Conservation (phyloP, 2,797 vertebrate genomes). For the Microctenopoma stevenorrisi region DNA sequence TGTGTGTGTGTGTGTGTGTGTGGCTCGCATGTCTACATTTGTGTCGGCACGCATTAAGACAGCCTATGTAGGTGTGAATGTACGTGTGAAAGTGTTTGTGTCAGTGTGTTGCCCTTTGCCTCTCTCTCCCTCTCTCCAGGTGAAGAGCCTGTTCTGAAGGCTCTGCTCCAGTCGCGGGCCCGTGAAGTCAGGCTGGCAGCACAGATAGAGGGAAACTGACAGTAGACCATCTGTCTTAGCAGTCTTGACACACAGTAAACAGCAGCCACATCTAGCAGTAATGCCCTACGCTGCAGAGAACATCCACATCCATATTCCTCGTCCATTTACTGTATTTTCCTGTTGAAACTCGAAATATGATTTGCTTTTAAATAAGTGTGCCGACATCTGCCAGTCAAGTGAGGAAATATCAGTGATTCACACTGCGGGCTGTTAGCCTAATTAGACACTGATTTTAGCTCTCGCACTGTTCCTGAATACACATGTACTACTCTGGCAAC, state of each 20-base stretch:
- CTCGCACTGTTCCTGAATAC: background rate
- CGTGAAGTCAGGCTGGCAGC: slow-evolving; percentile 61
- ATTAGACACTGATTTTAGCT: background rate
- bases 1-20: slow-evolving; percentile 27
- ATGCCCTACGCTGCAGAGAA: background rate
- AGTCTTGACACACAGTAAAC: slow-evolving; percentile 52
- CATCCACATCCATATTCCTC: slow-evolving; percentile 7
- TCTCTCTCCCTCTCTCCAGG: slow-evolving; percentile 64
- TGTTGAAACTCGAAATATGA: background rate
- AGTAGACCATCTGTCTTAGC: slow-evolving; percentile 54
- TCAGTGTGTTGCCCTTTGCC: slow-evolving; percentile 53
- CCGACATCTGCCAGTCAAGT: background rate
- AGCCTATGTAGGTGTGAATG: slow-evolving; percentile 41
- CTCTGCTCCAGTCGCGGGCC: slow-evolving; percentile 71
- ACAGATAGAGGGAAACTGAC: slow-evolving; percentile 61
- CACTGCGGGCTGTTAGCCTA: background rate
- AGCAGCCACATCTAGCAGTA: slow-evolving; percentile 46
- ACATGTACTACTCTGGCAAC: background rate
- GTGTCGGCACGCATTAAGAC: slow-evolving; percentile 45
- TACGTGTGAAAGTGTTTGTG: slow-evolving; percentile 46
- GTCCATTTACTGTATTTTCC: background rate
- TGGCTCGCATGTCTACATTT: slow-evolving; percentile 39
- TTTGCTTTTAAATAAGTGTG: background rate
- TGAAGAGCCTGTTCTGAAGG: slow-evolving; percentile 75
- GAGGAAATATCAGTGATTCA: background rate